Base-by-base conservation (phyloP, 2,888 invertebrate genomes). In the Philaethria dido region DNA sequence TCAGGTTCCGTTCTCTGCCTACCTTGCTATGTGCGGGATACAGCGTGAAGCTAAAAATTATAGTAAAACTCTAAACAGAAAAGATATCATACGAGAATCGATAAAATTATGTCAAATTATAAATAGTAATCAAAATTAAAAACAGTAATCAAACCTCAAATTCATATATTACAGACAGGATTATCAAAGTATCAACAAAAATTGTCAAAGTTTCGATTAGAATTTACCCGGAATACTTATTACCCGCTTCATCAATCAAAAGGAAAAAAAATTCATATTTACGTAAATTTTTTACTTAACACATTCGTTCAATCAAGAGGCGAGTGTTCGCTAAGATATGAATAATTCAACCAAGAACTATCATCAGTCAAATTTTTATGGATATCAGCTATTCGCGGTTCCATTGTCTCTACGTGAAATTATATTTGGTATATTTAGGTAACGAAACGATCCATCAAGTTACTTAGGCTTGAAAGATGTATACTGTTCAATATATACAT, bases 331-430 rank as follows among this genome's bases (percentile, higher is more conserved):
- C 25, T 25, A 25, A 29, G 9, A 13, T 45, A 59, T 59, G 59
- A 44, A 59, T 59, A 44, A 45, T 45, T 59, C 45, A 59, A n/a
- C 14, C 29, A 2, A 22, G 11, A 25, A 59, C 59, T 45, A 59
- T 45, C 44, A 59, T 42, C 44, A 45, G 29, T 59, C 44, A 45
- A 59, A 45, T 44, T 44, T 44, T 18, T 59, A 25, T 29, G 44
- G 0, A 44, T 59, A 59, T 25, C 25, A 44, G 29, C 16, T 25
- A 16, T n/a, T 39, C 22, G n/a, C 22, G 5, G 22, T 44, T 25
- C 6, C 25, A 59, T 44, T 59, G 59, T 42, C 5, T 44, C 44
- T 44, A 57, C 14, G 11, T 42, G 25, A 44, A 16, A 22, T 59
- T 16, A 25, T 22, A 8, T 55, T 55, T 20, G 39, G 39, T 20